Evolutionary conservation across 1,140 invertebrate genomes (phyloP), one percentile per base, ranked within the genome.

Genomic region (Heliconius eleuchia): DNA sequence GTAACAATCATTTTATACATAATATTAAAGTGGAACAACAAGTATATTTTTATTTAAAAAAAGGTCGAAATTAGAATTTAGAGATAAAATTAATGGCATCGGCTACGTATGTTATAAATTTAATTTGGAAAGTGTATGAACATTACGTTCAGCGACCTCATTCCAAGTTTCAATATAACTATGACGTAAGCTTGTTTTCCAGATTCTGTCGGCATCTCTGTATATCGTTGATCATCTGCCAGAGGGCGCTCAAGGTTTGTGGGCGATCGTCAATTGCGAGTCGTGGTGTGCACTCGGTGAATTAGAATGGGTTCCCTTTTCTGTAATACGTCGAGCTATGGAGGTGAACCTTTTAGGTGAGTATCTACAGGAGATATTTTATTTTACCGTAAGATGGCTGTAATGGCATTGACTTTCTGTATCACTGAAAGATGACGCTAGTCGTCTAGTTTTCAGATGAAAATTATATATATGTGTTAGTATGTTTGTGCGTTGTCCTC

Each of bases 251-350:
- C 96, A 96, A 83, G 97, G 97, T 82, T 95, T 99, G 52, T 99
- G 98, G 98, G 98, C 97, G 18, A 94, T 99, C 55, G 96, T 99
- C 9, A 98, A 99, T 94, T 98, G 98, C 85, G 97, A 98, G 74
- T 97, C 97, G 37, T 98, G 98, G 96, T 97, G 97, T 84, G 97
- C 97, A 27, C 96, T 98, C 73, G 98, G 98, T 1, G 98, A 98
- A 95, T 96, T 98, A 77, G 98, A 99, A 94, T 98, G 97, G 97
- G 96, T 98, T 77, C 97, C 97, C 60, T 96, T 96, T 82, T 95
- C 96, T 4, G 96, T 97, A 76, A 96, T 97, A 84, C 96, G 96
- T 85, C 96, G 96, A 87, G 96, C 97, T 42, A 95, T 96, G 88
- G 96, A 97, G 75, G 95, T 97, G 75, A 97, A 98, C 95, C 95